Base-by-base conservation (phyloP, 2,797 vertebrate genomes). In the Anolis apletophallus region DNA sequence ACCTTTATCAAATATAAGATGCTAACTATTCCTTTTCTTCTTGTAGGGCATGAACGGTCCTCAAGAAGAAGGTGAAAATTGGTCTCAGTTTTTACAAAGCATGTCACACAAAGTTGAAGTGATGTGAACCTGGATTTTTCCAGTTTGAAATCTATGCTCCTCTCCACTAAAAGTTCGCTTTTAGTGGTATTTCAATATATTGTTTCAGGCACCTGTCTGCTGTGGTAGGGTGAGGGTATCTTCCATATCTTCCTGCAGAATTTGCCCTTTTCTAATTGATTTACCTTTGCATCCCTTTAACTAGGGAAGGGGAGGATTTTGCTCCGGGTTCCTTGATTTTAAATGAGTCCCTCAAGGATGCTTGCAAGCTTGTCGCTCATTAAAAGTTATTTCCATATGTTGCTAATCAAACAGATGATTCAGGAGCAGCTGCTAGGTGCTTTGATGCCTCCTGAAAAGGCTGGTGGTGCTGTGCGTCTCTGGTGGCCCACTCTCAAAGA, bases 371-470 rank as follows among this genome's bases (percentile, higher is more conserved):
- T 81, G 81, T 50, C 85, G 79, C 80, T 92, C 84, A 79, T 85
- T 89, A 88, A 75, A 88, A 83, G 40, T 52, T 69, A 78, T 61
- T 81, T 89, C 83, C 85, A 88, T 50, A 80, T 64, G 72, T 78
- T 68, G 54, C 52, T 89, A 88, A 85, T 83, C 82, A 86, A 89
- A 81, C 59, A 84, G 79, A 81, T 88, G 46, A 52, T 74, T 83
- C 69, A 26, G 3, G 57, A 86, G 74, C 78, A 74, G 64, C 29
- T 86, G 1, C 1, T 83, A 71, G 52, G 29, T 80, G 36, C 29
- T 26, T 0, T 83, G 14, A 19, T 34, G 34, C 46, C 80, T 71
- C 40, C 29, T 55, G 50, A 36, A 74, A 59, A 11, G 19, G n/a
- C 74, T 23, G 36, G 73, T 23, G 34, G 29, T 12, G 83, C 83